Conservation (phyloP, 2,113 vertebrate species). For the Chroicocephalus ridibundus region DNA sequence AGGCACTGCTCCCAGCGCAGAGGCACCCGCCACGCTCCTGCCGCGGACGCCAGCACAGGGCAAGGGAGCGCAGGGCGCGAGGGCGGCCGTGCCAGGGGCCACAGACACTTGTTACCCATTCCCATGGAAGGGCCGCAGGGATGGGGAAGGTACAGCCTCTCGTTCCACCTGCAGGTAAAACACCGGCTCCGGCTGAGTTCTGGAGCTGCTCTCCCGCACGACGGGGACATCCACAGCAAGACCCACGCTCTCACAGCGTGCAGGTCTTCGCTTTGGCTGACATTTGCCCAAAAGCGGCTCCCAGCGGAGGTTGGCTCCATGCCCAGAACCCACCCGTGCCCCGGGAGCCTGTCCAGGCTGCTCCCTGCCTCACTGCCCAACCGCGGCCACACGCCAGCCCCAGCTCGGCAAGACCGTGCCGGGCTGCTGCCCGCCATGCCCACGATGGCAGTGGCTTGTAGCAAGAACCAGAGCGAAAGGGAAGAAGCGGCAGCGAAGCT, state of each 20-base stretch:
- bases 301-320: accelerated
- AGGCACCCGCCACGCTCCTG: background rate
- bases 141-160: background rate
- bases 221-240: background rate
- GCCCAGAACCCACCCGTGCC: background rate
- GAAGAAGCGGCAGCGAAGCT: background rate
- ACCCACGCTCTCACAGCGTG: accelerated
- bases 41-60: background rate
- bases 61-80: no score
- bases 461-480: background rate
- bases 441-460: accelerated
- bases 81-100: background rate
- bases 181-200: no score
- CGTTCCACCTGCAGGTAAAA: background rate
- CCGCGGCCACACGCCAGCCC: background rate
- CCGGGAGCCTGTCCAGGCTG: background rate
- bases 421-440: background rate
- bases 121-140: background rate
- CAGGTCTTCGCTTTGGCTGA: background rate
- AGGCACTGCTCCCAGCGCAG: accelerated
- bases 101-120: background rate
- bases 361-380: accelerated
- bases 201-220: background rate
- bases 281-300: accelerated
- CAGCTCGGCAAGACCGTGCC: accelerated